These are phyloP conservation scores for Illadopsis cleaveri DNA, from an alignment of 2,113 vertebrate genomes.

Conservation along the genomic window DNA sequence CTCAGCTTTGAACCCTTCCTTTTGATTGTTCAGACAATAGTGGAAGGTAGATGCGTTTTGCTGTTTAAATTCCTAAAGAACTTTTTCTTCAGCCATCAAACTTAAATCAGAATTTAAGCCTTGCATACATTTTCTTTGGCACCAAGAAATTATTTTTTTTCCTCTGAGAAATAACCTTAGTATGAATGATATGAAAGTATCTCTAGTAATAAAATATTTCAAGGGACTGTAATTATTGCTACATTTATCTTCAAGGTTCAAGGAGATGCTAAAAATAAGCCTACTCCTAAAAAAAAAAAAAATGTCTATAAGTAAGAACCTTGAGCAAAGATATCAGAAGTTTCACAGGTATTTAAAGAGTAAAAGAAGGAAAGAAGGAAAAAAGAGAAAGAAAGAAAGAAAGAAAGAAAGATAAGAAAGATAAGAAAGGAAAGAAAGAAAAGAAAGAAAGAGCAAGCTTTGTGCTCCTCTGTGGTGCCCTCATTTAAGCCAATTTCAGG, in stretches of 20 bases:
- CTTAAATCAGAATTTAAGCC: not conserved
- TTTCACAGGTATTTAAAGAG: not conserved
- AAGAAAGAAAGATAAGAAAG: not conserved
- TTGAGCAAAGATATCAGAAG: not conserved
- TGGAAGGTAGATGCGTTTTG: not conserved
- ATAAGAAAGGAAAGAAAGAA: not conserved
- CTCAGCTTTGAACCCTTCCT: not conserved
- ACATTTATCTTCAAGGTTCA: slow-evolving; percentile 1
- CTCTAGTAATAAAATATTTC: slow-evolving; percentile 1
- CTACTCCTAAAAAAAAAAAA: not conserved
- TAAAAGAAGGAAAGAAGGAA: not conserved
- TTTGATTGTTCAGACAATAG: not conserved
- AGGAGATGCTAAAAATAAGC: slow-evolving; percentile 12
- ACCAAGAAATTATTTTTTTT: not conserved
- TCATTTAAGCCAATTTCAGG: not conserved
- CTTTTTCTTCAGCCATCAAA: not conserved
- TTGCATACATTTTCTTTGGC: not conserved
- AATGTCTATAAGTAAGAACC: not conserved
- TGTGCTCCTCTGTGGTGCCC: not conserved
- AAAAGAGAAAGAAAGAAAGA: too few species aligned
- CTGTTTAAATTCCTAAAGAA: not conserved
- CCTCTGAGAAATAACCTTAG: not conserved
- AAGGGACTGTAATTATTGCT: not conserved
- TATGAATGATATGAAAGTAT: not conserved
- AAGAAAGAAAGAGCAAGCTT: not conserved